These are phyloP conservation scores for Anser cygnoides DNA, from an alignment of 2,113 vertebrate species.

Conservation along the genomic window DNA sequence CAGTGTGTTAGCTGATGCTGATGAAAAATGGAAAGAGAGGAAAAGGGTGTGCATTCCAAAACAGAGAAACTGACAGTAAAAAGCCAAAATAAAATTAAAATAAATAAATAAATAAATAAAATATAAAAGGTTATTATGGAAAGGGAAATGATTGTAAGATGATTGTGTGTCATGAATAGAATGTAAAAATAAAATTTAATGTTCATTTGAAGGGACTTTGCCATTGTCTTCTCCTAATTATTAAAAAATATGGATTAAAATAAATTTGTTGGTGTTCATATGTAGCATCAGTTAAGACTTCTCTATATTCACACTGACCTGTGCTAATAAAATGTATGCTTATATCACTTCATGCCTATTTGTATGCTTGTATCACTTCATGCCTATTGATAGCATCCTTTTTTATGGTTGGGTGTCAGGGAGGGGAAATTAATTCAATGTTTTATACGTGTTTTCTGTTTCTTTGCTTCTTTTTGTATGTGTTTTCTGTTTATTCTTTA, in stretches of 20 bases:
- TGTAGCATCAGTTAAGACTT: not conserved
- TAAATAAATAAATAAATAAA: too few species aligned
- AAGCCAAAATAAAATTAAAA: not conserved
- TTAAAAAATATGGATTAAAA: not conserved
- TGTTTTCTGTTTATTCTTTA: not conserved
- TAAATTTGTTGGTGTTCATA: not conserved
- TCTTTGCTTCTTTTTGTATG: not conserved
- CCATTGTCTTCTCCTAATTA: not conserved
- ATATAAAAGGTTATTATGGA: not conserved
- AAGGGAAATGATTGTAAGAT: not conserved
- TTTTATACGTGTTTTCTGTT: not conserved
- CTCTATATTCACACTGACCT: rapidly evolving
- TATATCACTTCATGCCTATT: too few species aligned
- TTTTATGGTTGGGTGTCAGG: not conserved
- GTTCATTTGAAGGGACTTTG: not conserved
- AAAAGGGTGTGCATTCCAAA: rapidly evolving
- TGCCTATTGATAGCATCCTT: not conserved
- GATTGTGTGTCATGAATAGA: not conserved
- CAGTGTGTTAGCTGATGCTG: not conserved
- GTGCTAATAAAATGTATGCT: not conserved
- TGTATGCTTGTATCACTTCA: too few species aligned
- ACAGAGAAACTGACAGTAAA: rapidly evolving
- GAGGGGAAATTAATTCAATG: not conserved
- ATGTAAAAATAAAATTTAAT: not conserved
- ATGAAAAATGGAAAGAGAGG: not conserved